These are phyloP conservation scores for Oreamnos americanus DNA, from an alignment of 2,113 vertebrate species.

Conservation along the genomic window DNA sequence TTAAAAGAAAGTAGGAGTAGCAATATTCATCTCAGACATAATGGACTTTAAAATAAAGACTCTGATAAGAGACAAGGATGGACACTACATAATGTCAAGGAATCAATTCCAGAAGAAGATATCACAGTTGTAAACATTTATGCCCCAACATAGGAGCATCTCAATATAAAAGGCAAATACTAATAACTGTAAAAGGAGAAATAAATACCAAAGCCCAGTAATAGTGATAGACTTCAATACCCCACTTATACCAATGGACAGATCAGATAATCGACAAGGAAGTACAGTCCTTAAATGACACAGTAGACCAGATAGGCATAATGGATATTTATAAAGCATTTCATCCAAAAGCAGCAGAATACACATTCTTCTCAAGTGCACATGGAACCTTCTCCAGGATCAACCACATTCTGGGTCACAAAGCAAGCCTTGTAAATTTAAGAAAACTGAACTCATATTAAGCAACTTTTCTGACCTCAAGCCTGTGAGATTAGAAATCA, in stretches of 20 bases:
- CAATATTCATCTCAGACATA: background rate
- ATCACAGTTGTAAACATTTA: background rate
- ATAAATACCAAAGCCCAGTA: background rate
- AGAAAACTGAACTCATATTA: background rate
- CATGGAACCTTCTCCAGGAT: background rate
- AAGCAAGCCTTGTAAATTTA: background rate
- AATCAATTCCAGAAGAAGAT: background rate
- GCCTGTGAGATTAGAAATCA: background rate
- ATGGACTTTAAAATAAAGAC: background rate
- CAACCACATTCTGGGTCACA: background rate
- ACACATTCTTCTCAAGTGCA: background rate
- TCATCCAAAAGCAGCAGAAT: background rate
- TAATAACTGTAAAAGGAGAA: background rate
- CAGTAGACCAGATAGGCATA: background rate
- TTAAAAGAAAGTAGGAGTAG: background rate
- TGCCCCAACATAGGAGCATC: background rate
- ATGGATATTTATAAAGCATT: background rate
- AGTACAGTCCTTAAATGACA: background rate
- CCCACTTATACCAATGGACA: background rate
- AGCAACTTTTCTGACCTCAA: background rate
- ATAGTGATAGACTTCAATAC: background rate
- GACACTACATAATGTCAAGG: background rate
- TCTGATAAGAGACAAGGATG: background rate
- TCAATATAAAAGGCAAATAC: background rate
- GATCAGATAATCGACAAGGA: background rate